phyloP scores from a whole-genome alignment of 2,888 invertebrate species.

The Ceramica pisi region DNA sequence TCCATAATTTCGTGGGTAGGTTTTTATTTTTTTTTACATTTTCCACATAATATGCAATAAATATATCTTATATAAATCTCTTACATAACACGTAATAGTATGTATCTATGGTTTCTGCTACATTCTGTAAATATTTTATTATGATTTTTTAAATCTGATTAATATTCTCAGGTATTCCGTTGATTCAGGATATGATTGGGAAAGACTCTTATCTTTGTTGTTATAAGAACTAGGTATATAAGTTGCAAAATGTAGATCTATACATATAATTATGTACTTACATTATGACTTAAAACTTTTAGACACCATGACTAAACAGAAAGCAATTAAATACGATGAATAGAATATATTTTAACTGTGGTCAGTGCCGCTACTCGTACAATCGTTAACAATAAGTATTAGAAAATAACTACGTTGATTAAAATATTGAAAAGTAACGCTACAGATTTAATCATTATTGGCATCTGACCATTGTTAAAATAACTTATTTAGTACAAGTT shows the following conservation, averaged over 20 bases:
- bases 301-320: constrained; percentile 63
- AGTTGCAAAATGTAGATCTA: constrained; percentile 65
- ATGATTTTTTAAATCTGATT: constrained; percentile 75
- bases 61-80: constrained; percentile 86
- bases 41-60: constrained; percentile 87
- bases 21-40: constrained; percentile 87
- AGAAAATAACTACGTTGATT: constrained; percentile 46
- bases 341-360: constrained; percentile 44
- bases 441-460: constrained; percentile 51
- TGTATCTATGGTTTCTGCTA: constrained; percentile 77
- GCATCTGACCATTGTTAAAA: constrained; percentile 53
- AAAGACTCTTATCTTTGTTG: constrained; percentile 57
- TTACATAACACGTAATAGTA: constrained; percentile 79
- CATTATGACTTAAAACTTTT: constrained; percentile 53
- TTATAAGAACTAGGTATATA: constrained; percentile 56
- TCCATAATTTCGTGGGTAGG: constrained; percentile 85
- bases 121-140: constrained; percentile 83
- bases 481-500: constrained; percentile 44
- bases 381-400: constrained; percentile 43
- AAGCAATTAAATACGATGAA: constrained; percentile 58
- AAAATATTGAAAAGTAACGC: constrained; percentile 56
- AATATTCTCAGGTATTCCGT: constrained; percentile 87
- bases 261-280: constrained; percentile 65
- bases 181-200: constrained; percentile 85
- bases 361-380: constrained; percentile 33